A percentile compares a stretch with the other conserved stretches of the same genome.
Evolutionary conservation across 2,888 invertebrate genomes (phyloP).

Genomic region (Apodemia mormo): DNA sequence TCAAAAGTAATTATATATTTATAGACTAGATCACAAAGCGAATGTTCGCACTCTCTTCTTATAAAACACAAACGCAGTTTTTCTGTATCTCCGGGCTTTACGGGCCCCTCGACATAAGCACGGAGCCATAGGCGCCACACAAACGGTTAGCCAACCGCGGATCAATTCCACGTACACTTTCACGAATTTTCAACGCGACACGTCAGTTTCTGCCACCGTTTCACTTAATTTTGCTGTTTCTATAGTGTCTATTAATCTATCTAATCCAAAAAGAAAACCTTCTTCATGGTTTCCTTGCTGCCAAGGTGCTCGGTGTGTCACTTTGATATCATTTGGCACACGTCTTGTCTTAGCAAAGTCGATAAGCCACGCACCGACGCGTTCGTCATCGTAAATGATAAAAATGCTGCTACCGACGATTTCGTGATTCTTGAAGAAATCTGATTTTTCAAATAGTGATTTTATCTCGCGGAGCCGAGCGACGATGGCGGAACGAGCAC

Average conservation of each 20-base stretch:
- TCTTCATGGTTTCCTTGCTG: constrained; percentile 97
- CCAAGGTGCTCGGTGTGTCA: constrained; percentile 93
- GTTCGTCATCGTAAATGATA: constrained; percentile 94
- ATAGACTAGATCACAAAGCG: constrained; percentile 74
- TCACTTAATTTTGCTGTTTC: constrained; percentile 60
- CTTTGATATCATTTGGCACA: constrained; percentile 84
- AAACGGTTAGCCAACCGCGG: constrained; percentile 58
- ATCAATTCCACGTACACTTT: constrained; percentile 68
- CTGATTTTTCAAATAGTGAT: constrained; percentile 89
- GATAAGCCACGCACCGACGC: constrained; percentile 97
- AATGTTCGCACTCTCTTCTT: constrained; percentile 67
- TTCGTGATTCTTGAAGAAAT: constrained; percentile 93
- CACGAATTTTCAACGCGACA: constrained; percentile 69
- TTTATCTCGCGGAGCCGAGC: constrained; percentile 89
- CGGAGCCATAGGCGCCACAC: constrained; percentile 53
- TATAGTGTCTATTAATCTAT: constrained; percentile 90
- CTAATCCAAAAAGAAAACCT: constrained; percentile 95
- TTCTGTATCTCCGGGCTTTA: constrained; percentile 63
- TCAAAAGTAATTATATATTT: constrained; percentile 49
- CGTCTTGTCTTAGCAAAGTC: constrained; percentile 97
- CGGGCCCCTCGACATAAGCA: constrained; percentile 46
- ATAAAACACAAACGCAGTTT: constrained; percentile 62
- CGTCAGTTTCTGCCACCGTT: constrained; percentile 62
- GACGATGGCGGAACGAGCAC: constrained; percentile 85
- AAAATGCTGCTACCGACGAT: constrained; percentile 97